A percentile compares a stretch with the other conserved stretches of the same genome.
Conservation (phyloP, 1,140 invertebrate genomes). For the Eulimnadia texana region DNA sequence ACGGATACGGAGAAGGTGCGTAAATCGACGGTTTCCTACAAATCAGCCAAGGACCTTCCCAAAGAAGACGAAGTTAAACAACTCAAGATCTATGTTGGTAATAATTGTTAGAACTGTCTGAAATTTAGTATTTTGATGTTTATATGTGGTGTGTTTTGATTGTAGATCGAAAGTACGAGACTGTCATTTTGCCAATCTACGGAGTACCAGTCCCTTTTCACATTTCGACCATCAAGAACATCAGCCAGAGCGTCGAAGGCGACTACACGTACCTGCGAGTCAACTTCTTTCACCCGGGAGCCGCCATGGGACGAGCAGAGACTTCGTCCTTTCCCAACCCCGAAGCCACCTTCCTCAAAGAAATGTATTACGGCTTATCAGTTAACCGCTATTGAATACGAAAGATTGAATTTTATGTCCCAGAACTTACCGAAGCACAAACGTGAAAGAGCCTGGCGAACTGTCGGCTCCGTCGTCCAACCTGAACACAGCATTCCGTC, state of each 20-base stretch:
- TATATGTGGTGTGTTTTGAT: slow-evolving; percentile 23
- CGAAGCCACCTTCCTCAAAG: slow-evolving; percentile 93
- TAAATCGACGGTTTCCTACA: slow-evolving; percentile 92
- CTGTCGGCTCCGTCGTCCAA: slow-evolving; percentile 88
- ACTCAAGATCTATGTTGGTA: slow-evolving; percentile 87
- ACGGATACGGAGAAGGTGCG: slow-evolving; percentile 80
- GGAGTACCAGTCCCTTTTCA: slow-evolving; percentile 94
- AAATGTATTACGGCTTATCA: slow-evolving; percentile 55
- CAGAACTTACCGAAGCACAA: slow-evolving; percentile 94
- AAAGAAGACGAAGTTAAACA: slow-evolving; percentile 84
- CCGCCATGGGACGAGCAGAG: slow-evolving; percentile 83
- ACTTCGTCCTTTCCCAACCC: slow-evolving; percentile 78
- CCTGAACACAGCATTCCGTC: slow-evolving; percentile 85
- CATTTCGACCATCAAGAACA: slow-evolving; percentile 97
- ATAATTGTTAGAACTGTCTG: too few species aligned
- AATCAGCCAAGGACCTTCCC: slow-evolving; percentile 80
- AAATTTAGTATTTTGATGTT: neutral
- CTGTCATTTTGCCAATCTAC: slow-evolving; percentile 90
- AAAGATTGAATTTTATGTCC: slow-evolving; percentile 13
- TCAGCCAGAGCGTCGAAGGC: slow-evolving; percentile 94
- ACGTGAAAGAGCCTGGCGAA: slow-evolving; percentile 95
- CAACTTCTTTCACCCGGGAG: slow-evolving; percentile 97
- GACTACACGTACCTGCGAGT: slow-evolving; percentile 97
- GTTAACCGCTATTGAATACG: neutral
- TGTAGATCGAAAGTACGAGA: slow-evolving; percentile 91